Evolutionary conservation across 2,888 invertebrate species (phyloP).

Genomic region (Pemphredon lugubris): DNA sequence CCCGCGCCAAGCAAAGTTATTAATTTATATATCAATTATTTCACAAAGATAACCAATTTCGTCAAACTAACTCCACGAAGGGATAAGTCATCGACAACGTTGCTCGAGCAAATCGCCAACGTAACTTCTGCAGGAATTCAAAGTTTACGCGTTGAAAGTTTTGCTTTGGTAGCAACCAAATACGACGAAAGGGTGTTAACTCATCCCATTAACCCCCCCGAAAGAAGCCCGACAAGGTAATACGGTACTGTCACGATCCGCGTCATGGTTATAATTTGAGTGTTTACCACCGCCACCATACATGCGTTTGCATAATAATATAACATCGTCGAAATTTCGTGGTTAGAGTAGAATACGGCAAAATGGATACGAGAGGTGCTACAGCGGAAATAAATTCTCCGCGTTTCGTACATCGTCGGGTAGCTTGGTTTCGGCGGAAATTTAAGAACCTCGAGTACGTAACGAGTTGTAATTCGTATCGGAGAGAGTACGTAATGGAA

Average conservation of each 20-base stretch:
- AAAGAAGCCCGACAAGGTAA: constrained; percentile 57
- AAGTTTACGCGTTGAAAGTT: neutral
- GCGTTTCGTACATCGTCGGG: constrained; percentile 6
- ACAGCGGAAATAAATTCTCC: constrained; percentile 33
- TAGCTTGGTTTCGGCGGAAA: constrained; percentile 25
- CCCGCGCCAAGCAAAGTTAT: no score
- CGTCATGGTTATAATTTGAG: constrained; percentile 54
- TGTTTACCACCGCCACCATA: constrained; percentile 43
- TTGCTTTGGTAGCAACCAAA: neutral
- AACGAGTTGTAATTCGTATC: no score
- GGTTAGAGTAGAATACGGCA: neutral
- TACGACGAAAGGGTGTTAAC: constrained; percentile 1
- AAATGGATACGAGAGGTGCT: constrained; percentile 35
- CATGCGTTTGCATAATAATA: constrained; percentile 51
- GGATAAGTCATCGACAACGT: no score
- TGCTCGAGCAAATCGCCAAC: no score
- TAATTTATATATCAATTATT: no score
- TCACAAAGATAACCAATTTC: no score
- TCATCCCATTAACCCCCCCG: neutral
- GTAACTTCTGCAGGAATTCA: neutral
- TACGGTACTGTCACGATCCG: constrained; percentile 55
- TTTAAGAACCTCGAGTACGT: constrained; percentile 39
- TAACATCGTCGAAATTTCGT: constrained; percentile 17
- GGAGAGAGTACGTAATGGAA: no score
- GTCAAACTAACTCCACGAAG: no score